Conservation (phyloP, 2,113 vertebrate species). For the Lagopus muta region DNA sequence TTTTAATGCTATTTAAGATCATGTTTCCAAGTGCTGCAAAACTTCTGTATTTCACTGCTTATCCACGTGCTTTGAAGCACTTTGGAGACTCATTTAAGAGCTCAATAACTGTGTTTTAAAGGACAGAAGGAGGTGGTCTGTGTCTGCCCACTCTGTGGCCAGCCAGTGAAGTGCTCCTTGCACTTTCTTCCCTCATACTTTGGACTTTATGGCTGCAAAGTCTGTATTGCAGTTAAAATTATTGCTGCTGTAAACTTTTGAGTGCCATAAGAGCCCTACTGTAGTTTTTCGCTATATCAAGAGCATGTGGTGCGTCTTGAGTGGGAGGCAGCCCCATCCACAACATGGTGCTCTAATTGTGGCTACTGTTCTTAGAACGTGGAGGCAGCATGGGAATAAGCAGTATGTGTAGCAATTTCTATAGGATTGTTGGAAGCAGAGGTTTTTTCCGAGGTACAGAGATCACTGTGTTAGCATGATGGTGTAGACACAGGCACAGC, state of each 20-base stretch:
- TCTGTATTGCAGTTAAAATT: neutral
- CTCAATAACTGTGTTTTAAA: neutral
- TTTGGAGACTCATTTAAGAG: neutral
- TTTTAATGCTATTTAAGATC: neutral
- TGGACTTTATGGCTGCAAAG: neutral
- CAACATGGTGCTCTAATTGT: fast-evolving
- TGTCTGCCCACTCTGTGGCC: fast-evolving
- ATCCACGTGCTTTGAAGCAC: neutral
- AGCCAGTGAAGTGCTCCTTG: neutral
- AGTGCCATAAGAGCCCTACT: neutral
- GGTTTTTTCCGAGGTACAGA: neutral
- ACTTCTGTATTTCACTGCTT: neutral
- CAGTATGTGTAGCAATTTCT: neutral
- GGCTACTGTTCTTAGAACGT: neutral
- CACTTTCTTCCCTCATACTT: neutral
- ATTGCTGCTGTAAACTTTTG: neutral
- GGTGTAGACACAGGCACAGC: fast-evolving
- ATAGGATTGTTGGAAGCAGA: neutral
- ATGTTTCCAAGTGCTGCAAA: neutral
- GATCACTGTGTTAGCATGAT: neutral
- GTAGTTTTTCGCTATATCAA: neutral
- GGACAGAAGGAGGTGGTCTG: neutral
- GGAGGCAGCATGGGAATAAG: neutral
- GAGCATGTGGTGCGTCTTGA: neutral
- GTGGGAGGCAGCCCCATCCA: neutral